phyloP scores from a whole-genome alignment of 2,113 vertebrate genomes.

The Hippocampus comes region DNA sequence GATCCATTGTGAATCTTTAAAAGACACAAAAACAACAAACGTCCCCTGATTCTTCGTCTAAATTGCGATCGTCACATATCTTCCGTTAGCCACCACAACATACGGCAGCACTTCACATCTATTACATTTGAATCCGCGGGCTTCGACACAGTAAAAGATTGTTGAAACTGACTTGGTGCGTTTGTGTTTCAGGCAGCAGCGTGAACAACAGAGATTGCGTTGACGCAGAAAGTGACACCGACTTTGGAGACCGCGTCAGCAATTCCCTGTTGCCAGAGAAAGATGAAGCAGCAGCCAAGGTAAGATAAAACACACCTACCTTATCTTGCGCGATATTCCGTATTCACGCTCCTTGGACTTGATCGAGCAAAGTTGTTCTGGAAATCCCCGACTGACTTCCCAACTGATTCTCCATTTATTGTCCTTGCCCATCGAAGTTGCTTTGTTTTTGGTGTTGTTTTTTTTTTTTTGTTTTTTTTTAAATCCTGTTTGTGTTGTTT shows the following conservation, averaged over 20 bases:
- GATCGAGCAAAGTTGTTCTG: conserved; percentile 32
- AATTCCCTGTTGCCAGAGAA: conserved; percentile 75
- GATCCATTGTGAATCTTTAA: not conserved
- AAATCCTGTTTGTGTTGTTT: too few relatives aligned
- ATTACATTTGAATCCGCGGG: not conserved
- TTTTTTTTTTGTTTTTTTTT: too few relatives aligned
- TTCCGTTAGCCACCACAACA: not conserved
- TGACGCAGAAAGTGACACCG: conserved; percentile 33
- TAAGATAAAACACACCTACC: conserved; percentile 59
- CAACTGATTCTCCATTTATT: too few relatives aligned
- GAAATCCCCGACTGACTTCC: conserved; percentile 26
- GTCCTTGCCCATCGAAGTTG: too few relatives aligned
- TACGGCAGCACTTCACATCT: not conserved
- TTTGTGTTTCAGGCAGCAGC: conserved; percentile 69
- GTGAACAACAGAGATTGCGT: conserved; percentile 76
- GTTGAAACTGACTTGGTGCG: conserved; percentile 54
- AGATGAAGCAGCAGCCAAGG: conserved; percentile 75
- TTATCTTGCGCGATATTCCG: not conserved
- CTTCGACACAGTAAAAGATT: not conserved
- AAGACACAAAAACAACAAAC: not conserved
- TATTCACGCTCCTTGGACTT: not conserved
- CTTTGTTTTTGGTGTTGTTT: too few relatives aligned
- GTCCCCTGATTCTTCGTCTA: not conserved
- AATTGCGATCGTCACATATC: not conserved
- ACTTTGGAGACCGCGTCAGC: conserved; percentile 77